Evolutionary conservation across 2,113 vertebrate genomes (phyloP).

Genomic region (Rhynchomys soricoides): DNA sequence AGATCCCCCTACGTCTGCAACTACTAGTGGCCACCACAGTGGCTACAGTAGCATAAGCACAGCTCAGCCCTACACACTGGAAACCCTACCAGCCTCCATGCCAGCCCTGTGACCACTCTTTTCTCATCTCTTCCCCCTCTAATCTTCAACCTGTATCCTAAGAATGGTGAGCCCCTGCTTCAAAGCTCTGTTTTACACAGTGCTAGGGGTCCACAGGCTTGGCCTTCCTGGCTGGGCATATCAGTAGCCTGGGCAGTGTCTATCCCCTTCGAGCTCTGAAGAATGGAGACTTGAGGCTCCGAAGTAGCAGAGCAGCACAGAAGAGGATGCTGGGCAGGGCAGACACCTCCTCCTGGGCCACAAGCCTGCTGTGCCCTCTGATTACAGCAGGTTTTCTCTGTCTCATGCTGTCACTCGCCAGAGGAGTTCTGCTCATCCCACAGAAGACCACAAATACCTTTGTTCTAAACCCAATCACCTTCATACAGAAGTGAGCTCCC

Average conservation of each 20-base stretch:
- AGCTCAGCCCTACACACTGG: fast-evolving
- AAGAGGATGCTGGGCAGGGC: neutral
- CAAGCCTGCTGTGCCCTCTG: neutral
- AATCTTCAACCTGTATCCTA: neutral
- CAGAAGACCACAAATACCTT: neutral
- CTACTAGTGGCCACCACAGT: constrained; percentile 17
- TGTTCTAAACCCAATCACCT: constrained; percentile 14
- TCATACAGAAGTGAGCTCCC: neutral
- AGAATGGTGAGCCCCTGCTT: neutral
- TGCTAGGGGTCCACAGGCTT: neutral
- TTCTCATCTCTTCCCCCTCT: neutral
- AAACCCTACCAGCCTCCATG: neutral
- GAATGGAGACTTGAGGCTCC: neutral
- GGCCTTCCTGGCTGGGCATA: neutral
- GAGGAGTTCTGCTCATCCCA: neutral
- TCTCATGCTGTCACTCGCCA: neutral
- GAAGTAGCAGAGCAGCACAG: neutral
- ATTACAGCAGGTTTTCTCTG: neutral
- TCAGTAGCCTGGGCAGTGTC: neutral
- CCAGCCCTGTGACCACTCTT: neutral
- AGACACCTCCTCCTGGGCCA: neutral
- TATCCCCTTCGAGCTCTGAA: neutral
- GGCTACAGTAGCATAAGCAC: neutral
- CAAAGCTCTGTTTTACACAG: neutral
- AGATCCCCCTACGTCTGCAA: constrained; percentile 21